Evolutionary conservation across 2,888 invertebrate genomes (phyloP).

Genomic region (Eupelmus urozonus): DNA sequence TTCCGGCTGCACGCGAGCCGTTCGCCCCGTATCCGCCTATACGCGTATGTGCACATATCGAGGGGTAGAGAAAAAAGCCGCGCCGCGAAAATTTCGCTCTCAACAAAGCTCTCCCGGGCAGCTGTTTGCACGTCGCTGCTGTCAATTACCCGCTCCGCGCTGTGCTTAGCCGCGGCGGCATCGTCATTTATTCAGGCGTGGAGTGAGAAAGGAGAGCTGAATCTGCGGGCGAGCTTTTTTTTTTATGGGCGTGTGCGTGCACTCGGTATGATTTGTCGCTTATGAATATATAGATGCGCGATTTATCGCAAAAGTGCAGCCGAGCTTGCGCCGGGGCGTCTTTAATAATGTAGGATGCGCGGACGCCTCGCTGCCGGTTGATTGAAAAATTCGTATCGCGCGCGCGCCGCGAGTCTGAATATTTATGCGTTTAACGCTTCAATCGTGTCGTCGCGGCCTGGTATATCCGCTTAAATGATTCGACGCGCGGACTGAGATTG

Average conservation of each 20-base stretch:
- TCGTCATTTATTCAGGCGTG: slow-evolving; percentile 7
- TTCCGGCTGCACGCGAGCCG: slow-evolving; percentile 4
- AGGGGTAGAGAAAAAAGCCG: neutral
- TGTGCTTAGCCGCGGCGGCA: neutral
- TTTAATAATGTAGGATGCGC: too few species aligned
- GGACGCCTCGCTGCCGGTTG: too few species aligned
- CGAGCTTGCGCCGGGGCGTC: too few species aligned
- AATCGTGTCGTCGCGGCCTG: too few species aligned
- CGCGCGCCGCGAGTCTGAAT: too few species aligned
- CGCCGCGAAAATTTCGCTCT: neutral
- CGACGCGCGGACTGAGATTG: too few species aligned
- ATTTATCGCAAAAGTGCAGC: neutral
- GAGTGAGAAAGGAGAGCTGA: slow-evolving; percentile 5
- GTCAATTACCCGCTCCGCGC: neutral
- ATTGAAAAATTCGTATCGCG: too few species aligned
- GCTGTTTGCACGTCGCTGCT: neutral
- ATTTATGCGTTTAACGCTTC: too few species aligned
- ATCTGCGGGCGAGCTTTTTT: neutral
- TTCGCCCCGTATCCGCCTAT: neutral
- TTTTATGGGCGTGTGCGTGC: too few species aligned
- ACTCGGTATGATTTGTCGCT: neutral
- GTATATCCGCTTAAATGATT: too few species aligned
- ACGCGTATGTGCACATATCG: neutral
- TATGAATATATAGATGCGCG: neutral
- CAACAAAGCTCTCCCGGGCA: neutral